phyloP scores from a whole-genome alignment of 2,888 invertebrate genomes.

The Disparrhopalites patrizii region DNA sequence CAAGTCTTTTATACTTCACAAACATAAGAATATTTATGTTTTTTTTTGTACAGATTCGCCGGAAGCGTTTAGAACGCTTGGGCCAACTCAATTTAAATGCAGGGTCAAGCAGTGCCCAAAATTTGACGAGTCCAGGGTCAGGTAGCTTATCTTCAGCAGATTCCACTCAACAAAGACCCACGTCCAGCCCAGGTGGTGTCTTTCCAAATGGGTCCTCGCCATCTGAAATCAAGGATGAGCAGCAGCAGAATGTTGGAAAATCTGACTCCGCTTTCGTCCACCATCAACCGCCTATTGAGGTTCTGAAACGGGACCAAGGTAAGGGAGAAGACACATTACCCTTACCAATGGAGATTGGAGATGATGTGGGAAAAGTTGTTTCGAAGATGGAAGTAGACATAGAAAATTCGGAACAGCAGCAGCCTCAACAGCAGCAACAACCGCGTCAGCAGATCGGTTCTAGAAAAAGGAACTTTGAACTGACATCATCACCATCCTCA shows the following conservation, averaged over 20 bases:
- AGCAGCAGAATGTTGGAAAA: slow-evolving; percentile 52
- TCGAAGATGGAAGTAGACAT: slow-evolving; percentile 1
- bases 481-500: background rate
- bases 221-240: slow-evolving; percentile 59
- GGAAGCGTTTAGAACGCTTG: slow-evolving; percentile 69
- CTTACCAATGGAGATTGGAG: slow-evolving; percentile 20
- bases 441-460: background rate
- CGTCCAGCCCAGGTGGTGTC: slow-evolving; percentile 6
- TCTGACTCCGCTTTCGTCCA: slow-evolving; percentile 13
- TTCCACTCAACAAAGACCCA: background rate
- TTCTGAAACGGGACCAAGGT: slow-evolving; percentile 7
- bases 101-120: slow-evolving; percentile 5
- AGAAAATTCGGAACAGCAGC: background rate
- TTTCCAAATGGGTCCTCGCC: background rate
- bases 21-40: too few species aligned
- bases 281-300: background rate
- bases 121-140: slow-evolving; percentile 1
- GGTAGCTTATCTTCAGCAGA: background rate
- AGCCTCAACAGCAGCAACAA: too few species aligned
- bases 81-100: slow-evolving; percentile 47
- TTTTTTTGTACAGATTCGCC: slow-evolving; percentile 63
- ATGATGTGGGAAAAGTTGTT: background rate
- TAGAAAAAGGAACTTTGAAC: slow-evolving; percentile 18
- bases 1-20: slow-evolving; percentile 14
- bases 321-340: background rate